These are phyloP conservation scores for Callosobruchus maculatus DNA, from an alignment of 2,888 invertebrate genomes.

Conservation along the genomic window DNA sequence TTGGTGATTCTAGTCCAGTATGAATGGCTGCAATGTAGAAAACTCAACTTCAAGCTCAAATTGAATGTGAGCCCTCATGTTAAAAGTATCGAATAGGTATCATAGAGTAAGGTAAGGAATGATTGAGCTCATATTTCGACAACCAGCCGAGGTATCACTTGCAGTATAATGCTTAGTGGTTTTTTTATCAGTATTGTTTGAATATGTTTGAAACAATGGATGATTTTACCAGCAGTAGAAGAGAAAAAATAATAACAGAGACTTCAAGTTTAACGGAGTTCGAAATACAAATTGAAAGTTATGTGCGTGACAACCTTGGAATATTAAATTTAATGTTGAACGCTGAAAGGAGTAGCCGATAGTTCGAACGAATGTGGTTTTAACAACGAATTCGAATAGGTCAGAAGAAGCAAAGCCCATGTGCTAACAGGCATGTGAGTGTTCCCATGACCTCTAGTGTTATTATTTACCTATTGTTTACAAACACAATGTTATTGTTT, in stretches of 20 bases:
- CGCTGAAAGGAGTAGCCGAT: too few relatives aligned
- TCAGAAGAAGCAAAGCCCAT: too few relatives aligned
- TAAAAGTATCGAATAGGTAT: neutral
- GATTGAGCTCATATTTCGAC: slow-evolving; percentile 5
- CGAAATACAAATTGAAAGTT: too few relatives aligned
- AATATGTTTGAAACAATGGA: neutral
- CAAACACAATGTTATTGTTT: too few relatives aligned
- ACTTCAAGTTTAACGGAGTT: neutral
- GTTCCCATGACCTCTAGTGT: too few relatives aligned
- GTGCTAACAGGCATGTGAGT: too few relatives aligned
- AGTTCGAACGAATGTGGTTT: too few relatives aligned
- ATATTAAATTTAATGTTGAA: too few relatives aligned
- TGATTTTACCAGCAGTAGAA: neutral
- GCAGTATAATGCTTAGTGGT: neutral
- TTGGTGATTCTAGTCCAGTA: slow-evolving; percentile 47
- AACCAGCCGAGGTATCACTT: neutral
- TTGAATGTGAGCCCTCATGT: slow-evolving; percentile 6
- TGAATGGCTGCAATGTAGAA: slow-evolving; percentile 31
- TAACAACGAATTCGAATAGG: too few relatives aligned
- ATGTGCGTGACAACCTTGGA: too few relatives aligned
- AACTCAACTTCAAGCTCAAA: slow-evolving; percentile 18
- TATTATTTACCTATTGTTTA: too few relatives aligned
- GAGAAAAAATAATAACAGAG: neutral
- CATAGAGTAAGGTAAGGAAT: slow-evolving; percentile 12
- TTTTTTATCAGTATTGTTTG: neutral